A percentile compares a stretch with the other conserved stretches of the same genome.
Evolutionary conservation across 1,140 invertebrate genomes (phyloP).

Genomic region (Ceratosolen solmsi): DNA sequence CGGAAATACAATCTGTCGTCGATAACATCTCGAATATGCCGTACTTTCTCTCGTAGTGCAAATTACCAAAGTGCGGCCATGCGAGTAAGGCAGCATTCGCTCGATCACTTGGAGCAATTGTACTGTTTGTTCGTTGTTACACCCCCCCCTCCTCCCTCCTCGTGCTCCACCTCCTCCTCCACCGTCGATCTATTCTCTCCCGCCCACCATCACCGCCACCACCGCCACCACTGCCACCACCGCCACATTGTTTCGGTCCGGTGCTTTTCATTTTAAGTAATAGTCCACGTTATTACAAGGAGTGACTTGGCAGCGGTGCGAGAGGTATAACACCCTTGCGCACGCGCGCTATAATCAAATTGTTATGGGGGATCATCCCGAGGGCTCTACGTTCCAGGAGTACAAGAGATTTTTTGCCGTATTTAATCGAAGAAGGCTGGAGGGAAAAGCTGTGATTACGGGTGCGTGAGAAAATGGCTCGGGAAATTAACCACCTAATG

Average conservation of each 20-base stretch:
- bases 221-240: too few species aligned
- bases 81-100: not conserved
- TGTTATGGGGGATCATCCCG: not conserved
- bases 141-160: too few species aligned
- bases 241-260: not conserved
- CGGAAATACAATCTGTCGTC: not conserved
- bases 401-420: not conserved
- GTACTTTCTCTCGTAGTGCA: not conserved
- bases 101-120: not conserved
- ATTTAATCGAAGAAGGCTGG: not conserved
- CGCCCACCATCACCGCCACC: too few species aligned
- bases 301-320: not conserved
- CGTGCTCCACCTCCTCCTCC: too few species aligned
- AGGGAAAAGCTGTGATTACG: not conserved
- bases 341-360: not conserved
- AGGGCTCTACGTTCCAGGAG: not conserved
- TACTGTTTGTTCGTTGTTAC: slow-evolving; percentile 6
- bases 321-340: not conserved
- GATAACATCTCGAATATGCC: not conserved
- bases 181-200: too few species aligned
- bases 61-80: not conserved
- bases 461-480: not conserved
- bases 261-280: not conserved
- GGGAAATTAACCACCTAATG: not conserved
- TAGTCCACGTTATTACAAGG: not conserved